A percentile compares a stretch with the other conserved stretches of the same genome.
Conservation (phyloP, 2,888 invertebrate genomes). For the Thymelicus lineola region DNA sequence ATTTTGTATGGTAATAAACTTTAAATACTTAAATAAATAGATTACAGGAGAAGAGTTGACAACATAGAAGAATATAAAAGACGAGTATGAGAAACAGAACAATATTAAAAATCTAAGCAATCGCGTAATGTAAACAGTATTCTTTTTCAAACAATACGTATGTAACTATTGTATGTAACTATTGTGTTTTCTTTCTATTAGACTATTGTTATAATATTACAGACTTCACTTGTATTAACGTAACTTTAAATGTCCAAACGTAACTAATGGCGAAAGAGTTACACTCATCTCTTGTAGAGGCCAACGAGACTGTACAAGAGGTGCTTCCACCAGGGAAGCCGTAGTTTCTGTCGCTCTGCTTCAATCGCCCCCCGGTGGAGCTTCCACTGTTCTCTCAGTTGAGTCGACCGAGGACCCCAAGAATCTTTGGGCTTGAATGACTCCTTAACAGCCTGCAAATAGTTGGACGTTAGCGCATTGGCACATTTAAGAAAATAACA, state of each 20-base stretch:
- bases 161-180: too few relatives aligned
- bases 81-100: too few relatives aligned
- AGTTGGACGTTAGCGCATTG: neutral
- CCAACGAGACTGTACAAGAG: slow-evolving; percentile 61
- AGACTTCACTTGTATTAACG: neutral
- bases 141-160: too few relatives aligned
- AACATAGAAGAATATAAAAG: too few relatives aligned
- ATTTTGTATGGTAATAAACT: too few relatives aligned
- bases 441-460: slow-evolving; percentile 70
- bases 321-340: slow-evolving; percentile 51
- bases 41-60: too few relatives aligned
- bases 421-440: slow-evolving; percentile 73
- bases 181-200: too few relatives aligned
- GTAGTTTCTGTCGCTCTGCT: slow-evolving; percentile 55
- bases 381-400: slow-evolving; percentile 82
- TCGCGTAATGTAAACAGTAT: too few relatives aligned
- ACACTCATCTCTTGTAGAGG: slow-evolving; percentile 49
- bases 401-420: slow-evolving; percentile 87
- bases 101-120: too few relatives aligned
- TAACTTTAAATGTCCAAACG: neutral
- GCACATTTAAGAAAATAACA: neutral
- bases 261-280: neutral
- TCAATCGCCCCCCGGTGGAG: slow-evolving; percentile 78
- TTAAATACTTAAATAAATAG: too few relatives aligned
- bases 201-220: too few relatives aligned